phyloP scores from a whole-genome alignment of 2,797 vertebrate genomes.

The Melanotaenia trifasciata region DNA sequence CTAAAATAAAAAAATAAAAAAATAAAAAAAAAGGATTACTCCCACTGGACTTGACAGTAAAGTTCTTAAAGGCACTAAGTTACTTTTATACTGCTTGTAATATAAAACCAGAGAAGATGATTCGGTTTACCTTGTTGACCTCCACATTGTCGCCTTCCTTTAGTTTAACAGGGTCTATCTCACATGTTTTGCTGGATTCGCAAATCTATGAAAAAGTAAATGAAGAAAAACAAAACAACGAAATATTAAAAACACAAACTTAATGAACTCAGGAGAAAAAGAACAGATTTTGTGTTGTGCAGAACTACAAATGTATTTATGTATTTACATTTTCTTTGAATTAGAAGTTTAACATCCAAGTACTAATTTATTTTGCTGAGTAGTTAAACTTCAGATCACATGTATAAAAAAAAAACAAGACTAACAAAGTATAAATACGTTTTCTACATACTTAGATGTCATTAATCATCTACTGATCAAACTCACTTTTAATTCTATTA shows the following conservation, averaged over 20 bases:
- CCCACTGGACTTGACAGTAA: background rate
- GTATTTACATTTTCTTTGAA: background rate
- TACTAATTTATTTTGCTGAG: background rate
- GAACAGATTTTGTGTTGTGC: background rate
- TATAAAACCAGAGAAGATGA: background rate
- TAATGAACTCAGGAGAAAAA: background rate
- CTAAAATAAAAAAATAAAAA: conserved; percentile 73
- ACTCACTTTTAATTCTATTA: background rate
- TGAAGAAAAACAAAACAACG: background rate
- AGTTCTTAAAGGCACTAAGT: background rate
- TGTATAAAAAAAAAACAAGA: conserved; percentile 5
- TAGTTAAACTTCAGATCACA: background rate
- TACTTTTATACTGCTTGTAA: background rate
- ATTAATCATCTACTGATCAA: background rate
- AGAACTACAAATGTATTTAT: background rate
- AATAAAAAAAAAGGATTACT: background rate
- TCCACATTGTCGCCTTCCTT: conserved; percentile 96
- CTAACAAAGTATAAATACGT: background rate
- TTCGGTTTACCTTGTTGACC: conserved; percentile 89
- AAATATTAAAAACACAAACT: conserved; percentile 4
- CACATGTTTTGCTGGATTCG: conserved; percentile 95
- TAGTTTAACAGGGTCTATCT: conserved; percentile 95
- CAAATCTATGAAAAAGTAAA: conserved; percentile 88
- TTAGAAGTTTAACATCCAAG: background rate
- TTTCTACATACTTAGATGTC: background rate